Conservation (phyloP, 1,140 invertebrate species). For the Dinothrombium tinctorium region DNA sequence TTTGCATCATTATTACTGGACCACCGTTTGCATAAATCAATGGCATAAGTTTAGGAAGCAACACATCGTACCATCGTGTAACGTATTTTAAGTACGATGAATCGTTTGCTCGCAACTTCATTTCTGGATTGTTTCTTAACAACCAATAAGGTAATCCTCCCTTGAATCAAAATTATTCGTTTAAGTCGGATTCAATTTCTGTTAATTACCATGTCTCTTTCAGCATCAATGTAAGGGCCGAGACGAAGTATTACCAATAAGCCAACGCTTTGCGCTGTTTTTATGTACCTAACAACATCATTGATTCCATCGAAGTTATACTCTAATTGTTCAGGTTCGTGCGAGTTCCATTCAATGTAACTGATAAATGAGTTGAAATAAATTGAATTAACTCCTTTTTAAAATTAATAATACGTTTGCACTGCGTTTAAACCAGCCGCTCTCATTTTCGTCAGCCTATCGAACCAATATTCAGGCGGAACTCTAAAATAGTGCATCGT, state of each 20-base stretch:
- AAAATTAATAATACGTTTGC: no score
- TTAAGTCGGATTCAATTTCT: no score
- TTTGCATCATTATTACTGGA: conserved; percentile 22
- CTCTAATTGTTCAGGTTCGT: conserved; percentile 3
- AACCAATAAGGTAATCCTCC: conserved; percentile 24
- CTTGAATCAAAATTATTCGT: no score
- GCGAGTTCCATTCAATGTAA: conserved; percentile 7
- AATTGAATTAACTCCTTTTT: no score
- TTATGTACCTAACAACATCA: conserved; percentile 22
- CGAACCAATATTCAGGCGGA: conserved; percentile 24
- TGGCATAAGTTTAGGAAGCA: conserved; percentile 21
- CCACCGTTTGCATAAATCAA: conserved; percentile 23
- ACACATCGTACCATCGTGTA: conserved; percentile 19
- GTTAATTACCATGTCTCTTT: conserved; percentile 28
- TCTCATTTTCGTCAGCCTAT: conserved; percentile 24
- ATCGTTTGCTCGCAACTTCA: conserved; percentile 13
- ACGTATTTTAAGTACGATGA: conserved; percentile 19
- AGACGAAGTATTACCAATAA: conserved; percentile 24
- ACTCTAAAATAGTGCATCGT: conserved; percentile 28
- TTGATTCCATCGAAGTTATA: conserved; percentile 3
- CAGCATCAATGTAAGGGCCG: conserved; percentile 29
- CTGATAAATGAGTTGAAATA: no score
- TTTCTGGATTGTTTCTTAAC: conserved; percentile 9
- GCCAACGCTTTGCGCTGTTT: conserved; percentile 21
- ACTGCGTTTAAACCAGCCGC: conserved; percentile 27